Base-by-base conservation (phyloP, 2,888 invertebrate species). In the Tubiluchus corallicola region DNA sequence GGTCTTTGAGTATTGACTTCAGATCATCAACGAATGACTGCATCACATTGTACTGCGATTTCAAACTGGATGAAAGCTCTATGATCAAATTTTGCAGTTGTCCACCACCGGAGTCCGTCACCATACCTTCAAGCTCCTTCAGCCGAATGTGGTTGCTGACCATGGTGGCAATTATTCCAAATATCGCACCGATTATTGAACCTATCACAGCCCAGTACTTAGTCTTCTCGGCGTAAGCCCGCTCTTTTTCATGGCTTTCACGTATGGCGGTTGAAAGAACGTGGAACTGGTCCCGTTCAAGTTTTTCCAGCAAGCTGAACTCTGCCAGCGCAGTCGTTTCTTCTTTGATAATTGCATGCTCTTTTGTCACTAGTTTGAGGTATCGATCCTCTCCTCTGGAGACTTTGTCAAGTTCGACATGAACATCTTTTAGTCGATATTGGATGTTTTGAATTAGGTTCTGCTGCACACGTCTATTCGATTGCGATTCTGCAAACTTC, bases 141-240 rank as follows among this genome's bases (percentile, higher is more conserved):
- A 76, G 75, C 52, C 75, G 72, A 18, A 74, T 63, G 37, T 71
- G 67, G 55, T 76, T 77, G 61, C 75, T 77, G 21, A 77, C 64
- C 0, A 75, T 72, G 0, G 75, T 74, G 15, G 77, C 79, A 1
- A 73, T 62, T 50, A 78, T 74, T 9, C 79, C 79, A 3, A 71
- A 57, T 4, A 62, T 51, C 2, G 68, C 68, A 41, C 79, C 79
- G 59, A 76, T 64, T 51, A 79, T 68, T 3, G 79, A 78, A 3
- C 77, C 78, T 38, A 77, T 74, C 45, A 81, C 71, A 49, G 78
- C 78, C 75, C 82, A 82, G 61, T 84, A 84, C 63, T 84, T 84
- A 46, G 82, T 82, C 45, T 79, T 70, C 60, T 84, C 82, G 2
- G 79, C 74, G 19, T 82, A 78, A 0, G 79, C 75, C 29, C 83